These are phyloP conservation scores for Drosophila putrida DNA, from an alignment of 2,888 invertebrate genomes.

Conservation along the genomic window DNA sequence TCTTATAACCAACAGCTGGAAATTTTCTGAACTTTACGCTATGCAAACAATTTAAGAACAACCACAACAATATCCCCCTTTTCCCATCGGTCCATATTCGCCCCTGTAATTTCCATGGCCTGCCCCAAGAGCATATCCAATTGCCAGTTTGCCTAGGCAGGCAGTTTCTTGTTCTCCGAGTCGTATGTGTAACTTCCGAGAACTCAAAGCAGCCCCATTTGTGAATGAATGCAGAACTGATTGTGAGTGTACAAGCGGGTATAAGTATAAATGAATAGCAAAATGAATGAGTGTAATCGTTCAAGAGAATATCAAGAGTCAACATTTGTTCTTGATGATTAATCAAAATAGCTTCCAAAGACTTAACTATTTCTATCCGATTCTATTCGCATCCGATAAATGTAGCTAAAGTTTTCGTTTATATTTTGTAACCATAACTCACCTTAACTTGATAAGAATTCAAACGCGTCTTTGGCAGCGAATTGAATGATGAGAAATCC, in stretches of 20 bases:
- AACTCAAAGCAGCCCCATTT: conserved; percentile 53
- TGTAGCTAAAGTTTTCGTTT: not conserved
- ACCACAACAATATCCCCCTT: conserved; percentile 3
- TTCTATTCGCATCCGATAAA: conserved; percentile 9
- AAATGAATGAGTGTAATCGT: conserved; percentile 33
- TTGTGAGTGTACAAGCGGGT: conserved; percentile 7
- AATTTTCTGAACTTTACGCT: conserved; percentile 54
- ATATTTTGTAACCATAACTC: conserved; percentile 83
- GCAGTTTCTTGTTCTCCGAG: conserved; percentile 46
- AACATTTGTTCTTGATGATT: conserved; percentile 36
- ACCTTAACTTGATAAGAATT: conserved; percentile 99
- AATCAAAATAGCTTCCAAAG: conserved; percentile 24
- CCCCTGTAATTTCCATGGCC: conserved; percentile 17
- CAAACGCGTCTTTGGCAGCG: conserved; percentile 96
- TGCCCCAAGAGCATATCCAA: conserved; percentile 63
- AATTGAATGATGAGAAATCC: conserved; percentile 97
- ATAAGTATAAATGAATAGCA: conserved; percentile 11
- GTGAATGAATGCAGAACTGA: conserved; percentile 52
- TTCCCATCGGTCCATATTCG: not conserved
- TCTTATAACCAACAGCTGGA: conserved; percentile 51
- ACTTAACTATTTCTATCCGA: conserved; percentile 16
- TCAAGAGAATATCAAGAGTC: conserved; percentile 24
- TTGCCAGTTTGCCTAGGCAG: conserved; percentile 66
- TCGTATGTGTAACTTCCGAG: conserved; percentile 58
- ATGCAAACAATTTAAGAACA: conserved; percentile 55